A percentile compares a stretch with the other conserved stretches of the same genome.
Evolutionary conservation across 2,113 vertebrate species (phyloP).

Genomic region (Mustelus asterias): DNA sequence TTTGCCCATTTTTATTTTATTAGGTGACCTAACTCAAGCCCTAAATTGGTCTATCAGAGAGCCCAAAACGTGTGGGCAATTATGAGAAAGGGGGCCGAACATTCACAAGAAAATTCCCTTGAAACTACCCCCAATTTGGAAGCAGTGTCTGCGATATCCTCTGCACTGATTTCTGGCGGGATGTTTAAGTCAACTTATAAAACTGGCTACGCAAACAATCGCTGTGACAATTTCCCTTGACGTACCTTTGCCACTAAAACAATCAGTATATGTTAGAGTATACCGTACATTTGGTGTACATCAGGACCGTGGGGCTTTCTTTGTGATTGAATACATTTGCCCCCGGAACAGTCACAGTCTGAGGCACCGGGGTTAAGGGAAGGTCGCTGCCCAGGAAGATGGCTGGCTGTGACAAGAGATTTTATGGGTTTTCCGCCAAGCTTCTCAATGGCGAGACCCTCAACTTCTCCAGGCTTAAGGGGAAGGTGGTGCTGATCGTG

Average conservation of each 20-base stretch:
- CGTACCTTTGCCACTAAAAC: background rate
- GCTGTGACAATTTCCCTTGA: background rate
- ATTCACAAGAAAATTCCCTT: background rate
- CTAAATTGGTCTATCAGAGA: too few relatives aligned
- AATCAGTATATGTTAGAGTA: background rate
- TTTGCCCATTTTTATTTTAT: background rate
- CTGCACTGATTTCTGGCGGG: background rate
- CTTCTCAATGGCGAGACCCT: constrained; percentile 61
- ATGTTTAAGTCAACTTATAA: background rate
- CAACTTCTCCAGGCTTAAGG: constrained; percentile 61
- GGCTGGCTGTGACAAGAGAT: background rate
- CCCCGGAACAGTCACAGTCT: background rate
- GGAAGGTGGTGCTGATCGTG: constrained; percentile 78
- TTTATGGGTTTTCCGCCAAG: constrained; percentile 59
- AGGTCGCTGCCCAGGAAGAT: too few relatives aligned
- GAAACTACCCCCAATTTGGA: background rate
- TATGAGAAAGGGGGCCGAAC: background rate
- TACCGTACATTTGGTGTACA: background rate
- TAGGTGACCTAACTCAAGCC: background rate
- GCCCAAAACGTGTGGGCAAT: too few relatives aligned
- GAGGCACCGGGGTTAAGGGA: too few relatives aligned
- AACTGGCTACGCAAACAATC: background rate
- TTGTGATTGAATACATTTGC: background rate
- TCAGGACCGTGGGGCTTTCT: background rate
- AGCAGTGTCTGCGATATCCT: background rate